Evolutionary conservation across 2,113 vertebrate species (phyloP).

Genomic region (Limanda limanda): DNA sequence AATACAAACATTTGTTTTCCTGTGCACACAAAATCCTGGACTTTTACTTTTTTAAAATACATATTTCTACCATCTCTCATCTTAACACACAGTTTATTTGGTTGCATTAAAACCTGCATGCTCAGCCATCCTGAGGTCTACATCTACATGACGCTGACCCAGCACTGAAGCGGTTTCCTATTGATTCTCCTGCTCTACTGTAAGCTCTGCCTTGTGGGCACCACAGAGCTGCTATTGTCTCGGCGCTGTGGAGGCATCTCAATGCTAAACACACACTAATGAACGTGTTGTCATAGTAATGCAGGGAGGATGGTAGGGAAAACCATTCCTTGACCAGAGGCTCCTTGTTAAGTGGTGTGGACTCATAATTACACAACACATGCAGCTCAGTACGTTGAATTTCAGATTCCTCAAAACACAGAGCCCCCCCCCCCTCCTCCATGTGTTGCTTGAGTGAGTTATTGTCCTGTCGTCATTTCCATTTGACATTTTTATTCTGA

Average conservation of each 20-base stretch:
- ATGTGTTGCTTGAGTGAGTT: slow-evolving; percentile 10
- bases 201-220: slow-evolving; percentile 61
- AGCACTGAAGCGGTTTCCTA: slow-evolving; percentile 41
- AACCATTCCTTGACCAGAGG: slow-evolving; percentile 73
- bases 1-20: too few species aligned
- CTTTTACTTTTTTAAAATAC: neutral
- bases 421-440: too few species aligned
- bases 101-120: slow-evolving; percentile 28
- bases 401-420: slow-evolving; percentile 8
- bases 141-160: slow-evolving; percentile 58
- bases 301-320: slow-evolving; percentile 72
- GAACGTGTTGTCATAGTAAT: slow-evolving; percentile 87
- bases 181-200: slow-evolving; percentile 60
- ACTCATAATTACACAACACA: slow-evolving; percentile 63
- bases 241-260: slow-evolving; percentile 70
- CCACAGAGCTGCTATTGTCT: slow-evolving; percentile 73
- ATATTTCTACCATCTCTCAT: slow-evolving; percentile 5
- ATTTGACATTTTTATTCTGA: slow-evolving; percentile 14
- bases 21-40: too few species aligned
- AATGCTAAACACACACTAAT: slow-evolving; percentile 71
- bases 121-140: slow-evolving; percentile 40
- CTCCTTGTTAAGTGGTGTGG: slow-evolving; percentile 53
- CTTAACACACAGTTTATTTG: neutral
- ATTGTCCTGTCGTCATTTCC: neutral
- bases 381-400: slow-evolving; percentile 19